These are phyloP conservation scores for Leucoraja erinaceus DNA, from an alignment of 2,113 vertebrate genomes.

Conservation along the genomic window DNA sequence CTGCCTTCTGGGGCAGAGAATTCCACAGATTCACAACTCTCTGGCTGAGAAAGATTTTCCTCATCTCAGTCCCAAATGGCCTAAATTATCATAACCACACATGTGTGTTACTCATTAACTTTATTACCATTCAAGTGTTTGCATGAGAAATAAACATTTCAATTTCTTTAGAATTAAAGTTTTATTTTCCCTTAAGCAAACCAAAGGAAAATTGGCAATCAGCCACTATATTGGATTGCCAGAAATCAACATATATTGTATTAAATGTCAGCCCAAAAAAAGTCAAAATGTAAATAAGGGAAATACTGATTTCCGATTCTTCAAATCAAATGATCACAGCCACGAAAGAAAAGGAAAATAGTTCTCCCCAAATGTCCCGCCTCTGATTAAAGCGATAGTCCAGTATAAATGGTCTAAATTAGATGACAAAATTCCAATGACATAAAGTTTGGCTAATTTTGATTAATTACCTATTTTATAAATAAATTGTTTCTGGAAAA, in stretches of 20 bases:
- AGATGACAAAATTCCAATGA: neutral
- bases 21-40: no score
- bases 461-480: no score
- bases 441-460: neutral
- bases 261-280: neutral
- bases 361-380: neutral
- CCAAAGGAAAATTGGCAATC: neutral
- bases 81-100: neutral
- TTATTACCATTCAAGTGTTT: neutral
- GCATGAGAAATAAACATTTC: neutral
- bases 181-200: no score
- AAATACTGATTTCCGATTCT: neutral
- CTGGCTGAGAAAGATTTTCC: no score
- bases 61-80: no score
- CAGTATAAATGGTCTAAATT: neutral
- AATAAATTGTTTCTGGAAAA: neutral
- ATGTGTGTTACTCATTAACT: neutral
- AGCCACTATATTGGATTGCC: neutral
- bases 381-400: neutral
- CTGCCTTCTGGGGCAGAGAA: no score
- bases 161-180: neutral
- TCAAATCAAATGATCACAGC: neutral
- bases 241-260: neutral
- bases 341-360: neutral
- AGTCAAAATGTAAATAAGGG: neutral